phyloP scores from a whole-genome alignment of 2,113 vertebrate species.

The Clarias batrachus region DNA sequence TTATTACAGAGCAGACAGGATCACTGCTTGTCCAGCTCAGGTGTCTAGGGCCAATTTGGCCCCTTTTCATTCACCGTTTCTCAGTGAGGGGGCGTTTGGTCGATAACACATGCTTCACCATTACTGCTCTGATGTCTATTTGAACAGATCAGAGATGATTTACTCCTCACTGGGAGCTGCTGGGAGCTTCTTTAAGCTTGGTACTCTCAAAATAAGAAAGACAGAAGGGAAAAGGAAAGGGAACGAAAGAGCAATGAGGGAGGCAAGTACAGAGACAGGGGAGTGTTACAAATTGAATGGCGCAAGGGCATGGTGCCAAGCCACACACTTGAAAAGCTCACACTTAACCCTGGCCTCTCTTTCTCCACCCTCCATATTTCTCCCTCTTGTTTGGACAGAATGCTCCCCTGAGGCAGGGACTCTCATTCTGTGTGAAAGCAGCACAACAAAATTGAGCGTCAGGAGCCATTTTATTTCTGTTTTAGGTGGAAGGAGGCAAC shows the following conservation, averaged over 20 bases:
- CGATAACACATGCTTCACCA: conserved; percentile 35
- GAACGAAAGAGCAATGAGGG: not conserved
- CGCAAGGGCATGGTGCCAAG: conserved; percentile 23
- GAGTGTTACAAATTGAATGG: conserved; percentile 42
- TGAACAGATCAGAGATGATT: conserved; percentile 45
- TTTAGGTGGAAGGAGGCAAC: conserved; percentile 22
- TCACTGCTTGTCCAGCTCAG: conserved; percentile 25
- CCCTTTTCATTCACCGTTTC: conserved; percentile 27
- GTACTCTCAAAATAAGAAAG: conserved; percentile 8
- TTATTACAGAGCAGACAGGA: conserved; percentile 20
- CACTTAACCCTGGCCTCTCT: conserved; percentile 39
- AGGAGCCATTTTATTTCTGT: conserved; percentile 18
- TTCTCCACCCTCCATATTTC: conserved; percentile 35
- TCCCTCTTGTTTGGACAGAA: conserved; percentile 28
- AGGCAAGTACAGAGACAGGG: conserved; percentile 25
- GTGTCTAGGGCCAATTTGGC: conserved; percentile 46
- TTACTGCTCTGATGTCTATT: conserved; percentile 46
- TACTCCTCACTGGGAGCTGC: conserved; percentile 12
- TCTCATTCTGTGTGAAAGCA: conserved; percentile 33
- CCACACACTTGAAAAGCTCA: conserved; percentile 16
- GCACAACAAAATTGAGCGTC: not conserved
- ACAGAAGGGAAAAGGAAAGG: not conserved
- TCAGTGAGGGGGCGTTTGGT: conserved; percentile 28
- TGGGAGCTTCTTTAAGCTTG: not conserved
- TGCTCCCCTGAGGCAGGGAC: conserved; percentile 13